phyloP scores from a whole-genome alignment of 2,113 vertebrate species.

The Petromus typicus region DNA sequence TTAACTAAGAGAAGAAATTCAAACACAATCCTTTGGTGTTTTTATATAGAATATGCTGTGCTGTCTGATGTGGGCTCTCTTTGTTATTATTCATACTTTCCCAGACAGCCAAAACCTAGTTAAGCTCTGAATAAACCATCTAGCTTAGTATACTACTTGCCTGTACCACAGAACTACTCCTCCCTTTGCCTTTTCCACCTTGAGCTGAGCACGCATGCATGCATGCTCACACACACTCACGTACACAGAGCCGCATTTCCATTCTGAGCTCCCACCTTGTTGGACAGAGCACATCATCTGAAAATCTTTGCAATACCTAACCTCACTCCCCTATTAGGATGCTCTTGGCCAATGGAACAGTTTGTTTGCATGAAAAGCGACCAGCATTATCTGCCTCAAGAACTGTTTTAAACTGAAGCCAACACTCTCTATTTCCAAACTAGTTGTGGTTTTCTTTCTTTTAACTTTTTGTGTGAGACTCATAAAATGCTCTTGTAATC shows the following conservation, averaged over 20 bases:
- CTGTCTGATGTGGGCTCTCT: background rate
- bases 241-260: background rate
- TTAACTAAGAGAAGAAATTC: background rate
- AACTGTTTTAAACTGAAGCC: background rate
- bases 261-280: background rate
- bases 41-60: background rate
- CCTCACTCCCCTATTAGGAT: background rate
- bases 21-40: background rate
- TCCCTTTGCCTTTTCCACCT: background rate
- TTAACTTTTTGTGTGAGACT: slow-evolving; percentile 10
- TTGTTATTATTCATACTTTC: slow-evolving; percentile 49
- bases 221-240: background rate
- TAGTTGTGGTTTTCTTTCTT: slow-evolving; percentile 48
- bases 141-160: slow-evolving; percentile 21
- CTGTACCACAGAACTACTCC: background rate
- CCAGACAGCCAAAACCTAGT: slow-evolving; percentile 36
- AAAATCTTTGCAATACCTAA: background rate
- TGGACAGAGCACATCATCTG: background rate
- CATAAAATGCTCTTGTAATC: slow-evolving; percentile 19
- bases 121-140: slow-evolving; percentile 40
- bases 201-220: background rate
- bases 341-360: background rate
- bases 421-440: background rate
- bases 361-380: background rate
- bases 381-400: background rate